Percentiles rank a stretch among this genome's conserved stretches.
Evolutionary conservation across 2,888 invertebrate species (phyloP).

Genomic region (Punctoribates punctum): DNA sequence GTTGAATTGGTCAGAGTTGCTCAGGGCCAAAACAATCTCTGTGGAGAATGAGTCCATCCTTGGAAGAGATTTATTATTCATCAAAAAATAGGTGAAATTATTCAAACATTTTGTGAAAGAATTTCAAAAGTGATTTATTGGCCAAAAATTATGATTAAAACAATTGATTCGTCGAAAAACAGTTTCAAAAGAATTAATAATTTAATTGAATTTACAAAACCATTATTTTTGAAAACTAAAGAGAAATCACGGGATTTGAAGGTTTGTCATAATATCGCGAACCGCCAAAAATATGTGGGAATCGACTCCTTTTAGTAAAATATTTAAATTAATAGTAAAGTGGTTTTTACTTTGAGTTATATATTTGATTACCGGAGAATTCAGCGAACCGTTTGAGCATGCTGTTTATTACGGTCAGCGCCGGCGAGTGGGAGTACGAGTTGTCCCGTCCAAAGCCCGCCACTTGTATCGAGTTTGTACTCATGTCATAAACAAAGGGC

Average conservation of each 20-base stretch:
- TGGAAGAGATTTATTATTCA: no score
- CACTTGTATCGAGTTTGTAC: slow-evolving; percentile 76
- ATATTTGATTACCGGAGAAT: slow-evolving; percentile 46
- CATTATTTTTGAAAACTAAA: background rate
- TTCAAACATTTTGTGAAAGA: no score
- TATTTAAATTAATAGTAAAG: background rate
- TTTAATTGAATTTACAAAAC: no score
- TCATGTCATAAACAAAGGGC: slow-evolving; percentile 84
- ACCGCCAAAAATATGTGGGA: slow-evolving; percentile 89
- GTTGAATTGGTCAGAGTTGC: no score
- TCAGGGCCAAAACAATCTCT: no score
- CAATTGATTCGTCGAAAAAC: no score
- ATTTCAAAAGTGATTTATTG: no score
- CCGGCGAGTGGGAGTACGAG: slow-evolving; percentile 50
- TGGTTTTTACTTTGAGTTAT: background rate
- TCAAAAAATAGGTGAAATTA: no score
- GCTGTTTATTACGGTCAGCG: slow-evolving; percentile 50
- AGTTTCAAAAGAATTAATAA: no score
- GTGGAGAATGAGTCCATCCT: no score
- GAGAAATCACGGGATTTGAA: slow-evolving; percentile 12
- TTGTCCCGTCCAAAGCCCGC: slow-evolving; percentile 68
- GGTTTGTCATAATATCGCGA: slow-evolving; percentile 60
- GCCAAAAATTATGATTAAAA: no score
- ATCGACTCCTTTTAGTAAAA: slow-evolving; percentile 58
- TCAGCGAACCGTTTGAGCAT: slow-evolving; percentile 54